Conservation (phyloP, 2,113 vertebrate species). For the Gulo gulo region DNA sequence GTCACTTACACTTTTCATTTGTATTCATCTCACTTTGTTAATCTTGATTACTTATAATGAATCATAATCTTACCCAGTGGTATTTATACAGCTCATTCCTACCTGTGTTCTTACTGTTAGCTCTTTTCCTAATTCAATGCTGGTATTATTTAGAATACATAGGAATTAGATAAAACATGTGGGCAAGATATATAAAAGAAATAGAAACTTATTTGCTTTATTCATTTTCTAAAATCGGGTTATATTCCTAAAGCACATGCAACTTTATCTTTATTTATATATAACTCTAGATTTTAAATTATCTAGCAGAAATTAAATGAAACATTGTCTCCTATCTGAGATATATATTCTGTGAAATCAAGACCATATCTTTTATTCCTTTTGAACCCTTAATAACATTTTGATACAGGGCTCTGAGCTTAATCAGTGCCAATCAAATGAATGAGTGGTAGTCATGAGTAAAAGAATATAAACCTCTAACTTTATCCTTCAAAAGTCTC, state of each 20-base stretch:
- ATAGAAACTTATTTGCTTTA: neutral
- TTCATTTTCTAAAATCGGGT: neutral
- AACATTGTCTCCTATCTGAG: neutral
- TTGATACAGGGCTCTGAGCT: neutral
- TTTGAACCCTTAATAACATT: neutral
- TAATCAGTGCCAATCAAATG: neutral
- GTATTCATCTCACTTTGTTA: neutral
- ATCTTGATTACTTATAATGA: neutral
- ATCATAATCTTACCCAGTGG: neutral
- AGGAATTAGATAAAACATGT: neutral
- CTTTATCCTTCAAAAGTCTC: neutral
- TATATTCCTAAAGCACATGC: neutral
- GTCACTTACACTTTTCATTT: constrained; percentile 12
- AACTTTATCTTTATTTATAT: neutral
- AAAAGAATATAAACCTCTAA: neutral
- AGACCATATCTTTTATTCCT: neutral
- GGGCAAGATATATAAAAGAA: neutral
- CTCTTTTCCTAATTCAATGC: neutral
- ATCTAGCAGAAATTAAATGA: neutral
- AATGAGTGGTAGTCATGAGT: neutral
- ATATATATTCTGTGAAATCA: neutral
- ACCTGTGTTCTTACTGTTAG: neutral
- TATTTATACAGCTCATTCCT: neutral
- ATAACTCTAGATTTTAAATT: neutral
- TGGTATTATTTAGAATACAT: neutral